A percentile compares a stretch with the other conserved stretches of the same genome.
Evolutionary conservation across 2,888 invertebrate genomes (phyloP).

Genomic region (Amaurobius ferox): DNA sequence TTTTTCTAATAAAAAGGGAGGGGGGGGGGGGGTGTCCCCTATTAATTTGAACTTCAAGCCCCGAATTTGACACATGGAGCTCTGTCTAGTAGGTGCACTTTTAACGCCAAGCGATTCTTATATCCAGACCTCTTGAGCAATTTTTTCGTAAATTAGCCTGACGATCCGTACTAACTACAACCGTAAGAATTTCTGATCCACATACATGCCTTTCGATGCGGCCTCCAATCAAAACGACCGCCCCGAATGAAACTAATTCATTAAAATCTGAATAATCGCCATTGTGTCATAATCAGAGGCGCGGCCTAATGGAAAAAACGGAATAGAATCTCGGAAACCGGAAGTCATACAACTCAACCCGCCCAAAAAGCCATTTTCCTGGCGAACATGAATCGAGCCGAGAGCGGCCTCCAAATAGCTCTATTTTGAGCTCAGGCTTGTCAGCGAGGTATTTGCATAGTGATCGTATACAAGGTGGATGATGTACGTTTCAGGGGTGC

Average conservation of each 20-base stretch:
- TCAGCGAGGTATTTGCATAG: not conserved
- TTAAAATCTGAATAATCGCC: not conserved
- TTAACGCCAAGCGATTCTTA: too few species aligned
- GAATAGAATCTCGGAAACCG: conserved; percentile 5
- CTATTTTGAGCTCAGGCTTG: not conserved
- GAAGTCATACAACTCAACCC: not conserved
- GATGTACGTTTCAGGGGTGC: too few species aligned
- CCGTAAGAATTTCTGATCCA: too few species aligned
- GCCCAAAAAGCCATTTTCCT: not conserved
- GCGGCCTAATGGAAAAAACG: conserved; percentile 1
- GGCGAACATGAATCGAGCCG: not conserved
- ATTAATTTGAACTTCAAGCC: too few species aligned
- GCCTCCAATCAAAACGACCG: not conserved
- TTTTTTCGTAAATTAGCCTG: too few species aligned
- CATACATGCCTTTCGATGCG: not conserved
- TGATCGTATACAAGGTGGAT: not conserved
- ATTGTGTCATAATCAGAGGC: conserved; percentile 8
- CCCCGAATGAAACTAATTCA: not conserved
- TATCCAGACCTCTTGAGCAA: too few species aligned
- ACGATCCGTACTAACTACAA: too few species aligned
- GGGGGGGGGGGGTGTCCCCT: too few species aligned
- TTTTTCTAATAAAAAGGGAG: too few species aligned
- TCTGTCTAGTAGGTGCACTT: too few species aligned
- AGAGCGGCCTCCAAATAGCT: not conserved
- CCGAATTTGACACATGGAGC: too few species aligned